Evolutionary conservation across 2,113 vertebrate species (phyloP), one percentile per base, ranked within the genome.

Genomic region (Chaenocephalus aceratus): DNA sequence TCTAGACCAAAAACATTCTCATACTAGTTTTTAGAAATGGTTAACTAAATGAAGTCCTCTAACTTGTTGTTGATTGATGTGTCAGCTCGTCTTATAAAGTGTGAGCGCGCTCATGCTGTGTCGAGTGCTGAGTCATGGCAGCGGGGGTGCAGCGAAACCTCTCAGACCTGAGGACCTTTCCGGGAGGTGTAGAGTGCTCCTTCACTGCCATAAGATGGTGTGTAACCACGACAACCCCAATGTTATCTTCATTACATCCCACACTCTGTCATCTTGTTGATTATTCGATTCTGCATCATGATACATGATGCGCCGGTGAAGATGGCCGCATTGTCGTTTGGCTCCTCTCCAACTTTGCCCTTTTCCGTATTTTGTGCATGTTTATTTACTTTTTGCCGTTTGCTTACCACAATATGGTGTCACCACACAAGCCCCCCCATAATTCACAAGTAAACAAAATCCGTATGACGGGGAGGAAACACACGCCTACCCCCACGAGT

Each of bases 191-290:
- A 2, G 54, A 72, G 53, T 21, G 61, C 66, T 75, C 56, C 70
- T 80, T 58, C 51, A 21, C 15, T 21, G 41, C 9, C 23, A 10
- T 53, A 78, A 73, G 71, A 63, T 1, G 3, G 23, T 5, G 14
- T 21, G 78, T 84, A 59, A 61, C 78, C 86, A 75, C 16, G 82
- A 79, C 86, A 71, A 87, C 82, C 48, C 45, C 3, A 3, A 48
- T 54, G 54, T 30, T n/a, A 46, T n/a, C 30, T 15, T 86, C 58
- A 57, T 75, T 26, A 68, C 57, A 73, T 57, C 68, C 74, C 49
- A 45, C 41, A 2, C 23, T 65, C 51, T 44, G 36, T 41, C 36
- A 41, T 41, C 36, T 41, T 41, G 36, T 41, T 30, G 30, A 30
- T 30, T 30, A 30, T 3, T 30, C 30, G 4, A 30, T 30, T 30